Percentiles rank a stretch among this genome's conserved stretches.
Conservation (phyloP, 2,797 vertebrate species). For the Danio tinwini region DNA sequence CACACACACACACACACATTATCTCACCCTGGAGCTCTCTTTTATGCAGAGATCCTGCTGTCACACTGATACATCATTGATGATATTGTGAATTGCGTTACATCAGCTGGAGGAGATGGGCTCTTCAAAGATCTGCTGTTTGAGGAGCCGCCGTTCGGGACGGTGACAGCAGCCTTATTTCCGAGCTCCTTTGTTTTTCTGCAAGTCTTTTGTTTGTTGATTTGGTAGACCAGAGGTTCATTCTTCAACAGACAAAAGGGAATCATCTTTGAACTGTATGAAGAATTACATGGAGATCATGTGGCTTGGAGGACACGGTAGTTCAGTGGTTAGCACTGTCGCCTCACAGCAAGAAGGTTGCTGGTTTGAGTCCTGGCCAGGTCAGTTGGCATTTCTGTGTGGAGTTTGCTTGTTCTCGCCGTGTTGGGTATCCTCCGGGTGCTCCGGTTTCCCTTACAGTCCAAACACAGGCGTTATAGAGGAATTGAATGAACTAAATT, state of each 20-base stretch:
- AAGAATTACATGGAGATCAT: no score
- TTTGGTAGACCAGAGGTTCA: neutral
- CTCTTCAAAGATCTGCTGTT: conserved; percentile 28
- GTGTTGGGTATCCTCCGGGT: no score
- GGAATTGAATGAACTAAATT: no score
- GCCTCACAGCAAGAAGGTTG: no score
- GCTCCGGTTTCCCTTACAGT: no score
- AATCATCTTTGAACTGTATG: no score
- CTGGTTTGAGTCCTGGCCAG: no score
- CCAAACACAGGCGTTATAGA: no score
- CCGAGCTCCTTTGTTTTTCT: neutral
- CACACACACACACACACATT: conserved; percentile 25
- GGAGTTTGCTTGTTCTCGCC: no score
- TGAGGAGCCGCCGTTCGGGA: neutral
- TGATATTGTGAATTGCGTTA: conserved; percentile 34
- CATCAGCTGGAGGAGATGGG: conserved; percentile 26
- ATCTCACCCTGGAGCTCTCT: conserved; percentile 10
- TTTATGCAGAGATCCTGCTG: conserved; percentile 13
- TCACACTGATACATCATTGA: conserved; percentile 51
- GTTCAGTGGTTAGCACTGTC: no score
- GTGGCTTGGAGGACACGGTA: no score
- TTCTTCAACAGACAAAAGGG: neutral
- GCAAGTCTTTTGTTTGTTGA: conserved; percentile 13
- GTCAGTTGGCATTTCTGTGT: no score
- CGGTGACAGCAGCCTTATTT: conserved; percentile 6